Conservation (phyloP, 2,888 invertebrate species). For the Timema podura region DNA sequence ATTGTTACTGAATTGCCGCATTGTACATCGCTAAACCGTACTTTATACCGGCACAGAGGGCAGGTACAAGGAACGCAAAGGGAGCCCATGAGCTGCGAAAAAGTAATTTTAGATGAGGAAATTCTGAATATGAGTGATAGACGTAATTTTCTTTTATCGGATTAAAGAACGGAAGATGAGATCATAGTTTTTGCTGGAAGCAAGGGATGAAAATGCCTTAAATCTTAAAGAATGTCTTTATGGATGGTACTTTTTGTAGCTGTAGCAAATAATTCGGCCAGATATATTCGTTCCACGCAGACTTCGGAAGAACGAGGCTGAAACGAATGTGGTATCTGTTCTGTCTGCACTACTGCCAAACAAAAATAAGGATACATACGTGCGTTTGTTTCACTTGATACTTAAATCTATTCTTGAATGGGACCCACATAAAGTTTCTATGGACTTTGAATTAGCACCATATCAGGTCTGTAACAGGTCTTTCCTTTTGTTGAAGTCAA, state of each 20-base stretch:
- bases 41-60: too few relatives aligned
- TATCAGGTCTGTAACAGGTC: background rate
- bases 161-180: background rate
- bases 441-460: background rate
- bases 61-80: too few relatives aligned
- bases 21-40: too few relatives aligned
- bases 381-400: background rate
- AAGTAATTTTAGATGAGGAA: background rate
- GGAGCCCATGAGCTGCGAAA: background rate
- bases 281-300: background rate
- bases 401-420: too few relatives aligned
- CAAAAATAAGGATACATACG: background rate
- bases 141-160: constrained; percentile 2
- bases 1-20: too few relatives aligned
- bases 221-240: background rate
- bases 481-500: background rate
- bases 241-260: background rate
- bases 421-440: background rate
- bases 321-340: too few relatives aligned
- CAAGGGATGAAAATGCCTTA: constrained; percentile 6
- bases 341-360: background rate
- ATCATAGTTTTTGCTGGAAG: background rate
- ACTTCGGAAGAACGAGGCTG: background rate
- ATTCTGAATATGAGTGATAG: background rate
- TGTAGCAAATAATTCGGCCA: background rate